A percentile compares a stretch with the other conserved stretches of the same genome.
Evolutionary conservation across 2,113 vertebrate genomes (phyloP).

Genomic region (Prunella fulvescens): DNA sequence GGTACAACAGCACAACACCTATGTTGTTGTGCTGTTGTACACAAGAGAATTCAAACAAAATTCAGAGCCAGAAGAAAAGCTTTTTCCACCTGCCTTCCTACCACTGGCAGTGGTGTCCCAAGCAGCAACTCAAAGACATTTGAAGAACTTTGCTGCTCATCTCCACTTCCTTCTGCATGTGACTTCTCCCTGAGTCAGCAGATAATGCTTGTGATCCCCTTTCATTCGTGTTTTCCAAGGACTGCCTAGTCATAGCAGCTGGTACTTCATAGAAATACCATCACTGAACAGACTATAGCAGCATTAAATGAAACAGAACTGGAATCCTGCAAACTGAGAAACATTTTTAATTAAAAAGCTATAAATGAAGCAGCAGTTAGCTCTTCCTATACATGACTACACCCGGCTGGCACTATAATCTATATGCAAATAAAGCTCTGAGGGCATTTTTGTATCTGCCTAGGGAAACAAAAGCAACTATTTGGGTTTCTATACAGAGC

Average conservation of each 20-base stretch:
- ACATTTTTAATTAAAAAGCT: conserved; percentile 30
- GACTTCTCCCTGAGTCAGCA: conserved; percentile 31
- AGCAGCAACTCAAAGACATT: neutral
- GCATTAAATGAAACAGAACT: neutral
- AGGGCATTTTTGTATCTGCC: conserved; percentile 31
- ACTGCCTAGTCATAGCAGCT: neutral
- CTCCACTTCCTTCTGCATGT: neutral
- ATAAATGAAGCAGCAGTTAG: conserved; percentile 24
- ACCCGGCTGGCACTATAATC: neutral
- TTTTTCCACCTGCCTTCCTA: neutral
- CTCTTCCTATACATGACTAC: conserved; percentile 21
- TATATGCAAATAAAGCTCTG: conserved; percentile 50
- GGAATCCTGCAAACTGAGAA: neutral
- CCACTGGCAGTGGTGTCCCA: neutral
- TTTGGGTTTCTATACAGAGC: neutral
- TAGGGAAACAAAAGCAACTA: neutral
- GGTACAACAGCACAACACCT: neutral
- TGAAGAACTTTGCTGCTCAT: neutral
- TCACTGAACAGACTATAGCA: neutral
- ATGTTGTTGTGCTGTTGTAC: too few species aligned
- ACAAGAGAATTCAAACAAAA: neutral
- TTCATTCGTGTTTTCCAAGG: neutral
- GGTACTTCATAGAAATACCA: neutral
- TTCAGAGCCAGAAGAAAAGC: neutral
- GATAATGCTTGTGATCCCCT: conserved; percentile 1